Evolutionary conservation across 1,140 invertebrate species (phyloP), one percentile per base, ranked within the genome.

Genomic region (Hormaphis cornu): DNA sequence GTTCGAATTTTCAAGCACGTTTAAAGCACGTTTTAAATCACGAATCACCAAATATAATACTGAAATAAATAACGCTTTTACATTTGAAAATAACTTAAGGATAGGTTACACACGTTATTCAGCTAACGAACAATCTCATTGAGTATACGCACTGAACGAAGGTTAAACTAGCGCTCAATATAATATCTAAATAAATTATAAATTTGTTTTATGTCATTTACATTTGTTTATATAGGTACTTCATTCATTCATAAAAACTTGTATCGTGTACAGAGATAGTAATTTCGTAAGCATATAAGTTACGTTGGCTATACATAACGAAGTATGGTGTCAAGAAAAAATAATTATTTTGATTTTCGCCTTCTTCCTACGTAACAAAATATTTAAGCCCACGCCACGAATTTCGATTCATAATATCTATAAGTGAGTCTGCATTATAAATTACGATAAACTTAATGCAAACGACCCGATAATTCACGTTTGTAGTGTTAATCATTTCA

Each of bases 321-420:
- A 58, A 37, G 24, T 8, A 40, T 58, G 54, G 33, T 24, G 33
- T 58, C 54, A 37, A 58, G 20, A 58, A 58, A 56, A n/a, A 56
- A 56, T 56, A 56, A 58, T 58, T 58, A 58, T 58, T 58, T 58
- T 8, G 54, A 58, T 58, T 54, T 58, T 58, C 35, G 20, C 54
- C 33, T 58, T 40, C 54, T 58, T 58, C 54, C 54, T 40, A 58
- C 54, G 54, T 40, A 40, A 40, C 20, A 40, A 40, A 40, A 24
- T 40, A 6, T 40, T 58, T n/a, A n/a, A n/a, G 35, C 54, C 54
- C 54, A 58, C 54, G 54, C 54, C 35, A 56, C 24, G 12, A 56
- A 58, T 37, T 58, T 37, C 40, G 54, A 58, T 58, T 58, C 40
- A 58, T 58, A 56, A 37, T 58, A 33, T 33, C 30, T 33, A 58